These are phyloP conservation scores for Tokudaia muenninki DNA, from an alignment of 2,797 vertebrate genomes.

Conservation along the genomic window DNA sequence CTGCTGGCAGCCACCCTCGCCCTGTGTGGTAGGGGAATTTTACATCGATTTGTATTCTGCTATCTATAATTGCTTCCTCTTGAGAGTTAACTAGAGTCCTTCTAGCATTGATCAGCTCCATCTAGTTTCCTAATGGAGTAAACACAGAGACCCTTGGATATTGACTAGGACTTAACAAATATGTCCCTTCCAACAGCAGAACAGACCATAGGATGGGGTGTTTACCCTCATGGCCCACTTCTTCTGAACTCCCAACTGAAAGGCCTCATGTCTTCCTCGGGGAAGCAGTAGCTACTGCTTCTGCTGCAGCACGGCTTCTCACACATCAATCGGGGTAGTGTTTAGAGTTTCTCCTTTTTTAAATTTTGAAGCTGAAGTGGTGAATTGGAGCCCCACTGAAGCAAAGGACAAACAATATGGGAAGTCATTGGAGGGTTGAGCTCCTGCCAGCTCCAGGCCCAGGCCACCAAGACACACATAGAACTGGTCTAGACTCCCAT, in stretches of 20 bases:
- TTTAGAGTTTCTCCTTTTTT: constrained; percentile 21
- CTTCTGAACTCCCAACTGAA: background rate
- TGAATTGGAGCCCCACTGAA: constrained; percentile 17
- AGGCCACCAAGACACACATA: background rate
- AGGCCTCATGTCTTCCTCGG: background rate
- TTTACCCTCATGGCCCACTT: background rate
- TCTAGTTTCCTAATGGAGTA: constrained; percentile 83
- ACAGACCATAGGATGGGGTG: background rate
- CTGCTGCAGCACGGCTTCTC: background rate
- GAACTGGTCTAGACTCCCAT: background rate
- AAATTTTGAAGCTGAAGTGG: constrained; percentile 65
- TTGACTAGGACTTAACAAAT: constrained; percentile 76
- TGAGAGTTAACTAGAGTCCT: constrained; percentile 80
- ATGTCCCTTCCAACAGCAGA: constrained; percentile 53
- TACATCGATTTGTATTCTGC: constrained; percentile 75
- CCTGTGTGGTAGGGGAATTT: background rate
- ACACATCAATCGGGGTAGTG: constrained; percentile 24
- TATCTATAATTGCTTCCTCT: constrained; percentile 79
- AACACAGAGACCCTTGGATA: constrained; percentile 77
- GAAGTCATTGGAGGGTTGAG: background rate
- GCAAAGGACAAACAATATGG: background rate
- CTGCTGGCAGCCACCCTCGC: background rate
- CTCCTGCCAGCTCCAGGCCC: background rate
- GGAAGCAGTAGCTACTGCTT: background rate
- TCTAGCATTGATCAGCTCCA: constrained; percentile 80